Percentiles rank a stretch among this genome's conserved stretches.
These are phyloP conservation scores for Tenebrosternarchus preto DNA, from an alignment of 2,113 vertebrate species.

Conservation along the genomic window DNA sequence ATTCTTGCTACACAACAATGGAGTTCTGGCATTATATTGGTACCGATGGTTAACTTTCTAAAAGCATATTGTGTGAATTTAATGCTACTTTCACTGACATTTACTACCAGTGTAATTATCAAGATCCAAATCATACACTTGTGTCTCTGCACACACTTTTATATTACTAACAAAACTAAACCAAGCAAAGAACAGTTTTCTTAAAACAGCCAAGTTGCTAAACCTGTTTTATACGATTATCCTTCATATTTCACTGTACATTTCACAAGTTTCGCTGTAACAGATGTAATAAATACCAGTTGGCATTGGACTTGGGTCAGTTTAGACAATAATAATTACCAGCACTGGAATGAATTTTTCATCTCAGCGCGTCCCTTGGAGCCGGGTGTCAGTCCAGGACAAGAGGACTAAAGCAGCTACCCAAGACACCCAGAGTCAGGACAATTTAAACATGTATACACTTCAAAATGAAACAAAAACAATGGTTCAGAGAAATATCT, in stretches of 20 bases:
- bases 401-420: not conserved
- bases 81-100: not conserved
- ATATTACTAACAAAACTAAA: not conserved
- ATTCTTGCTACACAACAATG: not conserved
- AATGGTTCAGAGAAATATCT: no score
- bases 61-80: not conserved
- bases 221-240: not conserved
- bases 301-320: not conserved
- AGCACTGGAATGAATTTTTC: not conserved
- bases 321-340: not conserved
- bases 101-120: not conserved
- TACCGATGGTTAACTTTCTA: not conserved
- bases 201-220: not conserved
- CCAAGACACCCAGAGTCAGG: not conserved
- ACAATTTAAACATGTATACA: constrained; percentile 3
- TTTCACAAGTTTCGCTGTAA: no score
- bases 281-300: not conserved
- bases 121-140: not conserved
- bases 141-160: not conserved
- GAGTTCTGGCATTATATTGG: not conserved
- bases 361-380: not conserved
- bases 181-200: not conserved
- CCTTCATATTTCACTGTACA: not conserved
- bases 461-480: not conserved
- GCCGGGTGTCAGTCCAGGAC: not conserved